phyloP scores from a whole-genome alignment of 2,888 invertebrate species.

The Tryphoninae sp. region DNA sequence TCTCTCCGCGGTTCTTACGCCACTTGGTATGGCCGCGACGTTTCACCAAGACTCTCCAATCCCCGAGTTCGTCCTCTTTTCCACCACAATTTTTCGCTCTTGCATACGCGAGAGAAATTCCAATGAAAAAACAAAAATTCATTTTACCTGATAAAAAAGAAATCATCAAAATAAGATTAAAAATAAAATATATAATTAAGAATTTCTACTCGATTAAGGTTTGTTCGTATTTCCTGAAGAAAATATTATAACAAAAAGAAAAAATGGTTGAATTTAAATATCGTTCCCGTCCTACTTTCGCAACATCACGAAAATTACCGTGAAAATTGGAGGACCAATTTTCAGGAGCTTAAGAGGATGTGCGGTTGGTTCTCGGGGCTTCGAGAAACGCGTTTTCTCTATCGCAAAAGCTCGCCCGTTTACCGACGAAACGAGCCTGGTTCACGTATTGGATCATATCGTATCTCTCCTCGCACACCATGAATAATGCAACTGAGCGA shows the following conservation, averaged over 20 bases:
- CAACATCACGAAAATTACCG: slow-evolving; percentile 73
- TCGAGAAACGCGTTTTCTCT: slow-evolving; percentile 34
- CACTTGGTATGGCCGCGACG: slow-evolving; percentile 52
- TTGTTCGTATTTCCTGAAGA: too few species aligned
- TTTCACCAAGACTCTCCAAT: slow-evolving; percentile 35
- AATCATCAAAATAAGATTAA: background rate
- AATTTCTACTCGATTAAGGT: too few species aligned
- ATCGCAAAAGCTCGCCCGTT: slow-evolving; percentile 24
- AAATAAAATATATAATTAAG: background rate
- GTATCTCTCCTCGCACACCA: slow-evolving; percentile 79
- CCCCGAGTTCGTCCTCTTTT: slow-evolving; percentile 15
- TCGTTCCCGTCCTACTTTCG: background rate
- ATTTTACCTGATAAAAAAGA: background rate
- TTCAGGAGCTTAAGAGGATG: slow-evolving; percentile 77
- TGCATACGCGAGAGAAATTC: background rate
- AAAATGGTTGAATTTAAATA: background rate
- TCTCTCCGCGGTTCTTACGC: slow-evolving; percentile 47
- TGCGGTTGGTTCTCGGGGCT: slow-evolving; percentile 10
- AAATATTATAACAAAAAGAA: background rate
- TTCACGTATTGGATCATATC: slow-evolving; percentile 81
- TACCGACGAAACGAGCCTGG: slow-evolving; percentile 54
- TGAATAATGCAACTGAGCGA: slow-evolving; percentile 80
- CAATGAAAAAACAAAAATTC: background rate
- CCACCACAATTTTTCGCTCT: slow-evolving; percentile 17
- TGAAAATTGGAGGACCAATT: slow-evolving; percentile 79